phyloP scores from a whole-genome alignment of 2,113 vertebrate genomes.

The Pseudonaja textilis region DNA sequence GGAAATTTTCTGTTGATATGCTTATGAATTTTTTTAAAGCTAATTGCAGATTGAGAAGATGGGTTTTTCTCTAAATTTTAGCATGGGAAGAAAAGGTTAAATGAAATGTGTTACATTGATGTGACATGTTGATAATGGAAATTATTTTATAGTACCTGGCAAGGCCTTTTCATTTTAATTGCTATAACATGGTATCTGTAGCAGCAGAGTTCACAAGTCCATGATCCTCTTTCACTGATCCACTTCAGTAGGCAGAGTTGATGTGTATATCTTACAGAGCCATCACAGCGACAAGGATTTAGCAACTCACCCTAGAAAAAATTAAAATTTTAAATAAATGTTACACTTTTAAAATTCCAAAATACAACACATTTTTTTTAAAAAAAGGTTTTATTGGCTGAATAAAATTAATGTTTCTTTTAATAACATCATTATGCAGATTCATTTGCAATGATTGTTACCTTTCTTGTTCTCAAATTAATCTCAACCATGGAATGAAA shows the following conservation, averaged over 20 bases:
- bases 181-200: conserved; percentile 92
- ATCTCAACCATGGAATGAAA: background rate
- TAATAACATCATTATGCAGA: conserved; percentile 35
- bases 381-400: background rate
- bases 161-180: conserved; percentile 92
- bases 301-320: conserved; percentile 82
- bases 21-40: background rate
- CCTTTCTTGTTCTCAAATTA: conserved; percentile 51
- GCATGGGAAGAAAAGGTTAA: background rate
- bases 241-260: conserved; percentile 93
- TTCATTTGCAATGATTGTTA: conserved; percentile 54
- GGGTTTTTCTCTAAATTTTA: background rate
- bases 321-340: conserved; percentile 34
- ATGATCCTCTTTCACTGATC: conserved; percentile 94
- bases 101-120: background rate
- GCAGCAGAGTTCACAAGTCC: conserved; percentile 95
- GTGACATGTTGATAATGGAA: background rate
- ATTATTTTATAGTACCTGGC: conserved; percentile 78
- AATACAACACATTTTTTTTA: background rate
- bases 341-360: background rate
- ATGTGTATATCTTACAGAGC: conserved; percentile 90
- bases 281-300: conserved; percentile 92
- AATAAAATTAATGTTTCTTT: conserved; percentile 44
- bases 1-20: background rate
- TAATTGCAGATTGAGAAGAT: background rate